Evolutionary conservation across 2,113 vertebrate species (phyloP).

Genomic region (Aegypius monachus): DNA sequence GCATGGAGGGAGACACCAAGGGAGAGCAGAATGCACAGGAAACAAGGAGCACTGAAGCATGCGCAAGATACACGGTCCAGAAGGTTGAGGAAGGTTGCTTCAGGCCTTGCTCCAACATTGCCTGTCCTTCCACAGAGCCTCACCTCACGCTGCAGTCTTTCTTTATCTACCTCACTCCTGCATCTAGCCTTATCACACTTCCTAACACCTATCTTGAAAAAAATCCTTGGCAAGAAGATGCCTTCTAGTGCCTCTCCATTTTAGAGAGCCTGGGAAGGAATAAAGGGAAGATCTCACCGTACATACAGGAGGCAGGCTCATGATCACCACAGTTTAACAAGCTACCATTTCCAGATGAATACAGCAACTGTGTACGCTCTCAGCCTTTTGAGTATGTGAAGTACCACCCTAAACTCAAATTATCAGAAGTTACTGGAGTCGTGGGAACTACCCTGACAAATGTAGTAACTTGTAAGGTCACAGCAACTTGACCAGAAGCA

Average conservation of each 20-base stretch:
- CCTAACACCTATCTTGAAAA: neutral
- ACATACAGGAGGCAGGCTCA: neutral
- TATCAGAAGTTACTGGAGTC: neutral
- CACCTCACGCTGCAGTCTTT: neutral
- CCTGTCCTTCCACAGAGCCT: neutral
- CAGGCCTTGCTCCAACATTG: neutral
- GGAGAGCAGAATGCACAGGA: neutral
- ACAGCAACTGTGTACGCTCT: neutral
- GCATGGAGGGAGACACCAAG: neutral
- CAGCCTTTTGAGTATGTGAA: neutral
- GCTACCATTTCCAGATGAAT: neutral
- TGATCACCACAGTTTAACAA: neutral
- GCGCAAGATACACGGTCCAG: neutral
- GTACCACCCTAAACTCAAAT: neutral
- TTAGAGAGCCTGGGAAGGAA: neutral
- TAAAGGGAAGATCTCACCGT: neutral
- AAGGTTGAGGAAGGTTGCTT: neutral
- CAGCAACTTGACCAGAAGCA: neutral
- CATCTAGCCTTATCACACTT: neutral
- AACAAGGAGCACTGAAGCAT: neutral
- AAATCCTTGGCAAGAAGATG: neutral
- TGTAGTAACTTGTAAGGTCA: neutral
- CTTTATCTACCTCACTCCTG: neutral
- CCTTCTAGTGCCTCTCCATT: neutral
- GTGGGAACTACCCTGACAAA: neutral